phyloP scores from a whole-genome alignment of 2,113 vertebrate species.

The Apus apus region DNA sequence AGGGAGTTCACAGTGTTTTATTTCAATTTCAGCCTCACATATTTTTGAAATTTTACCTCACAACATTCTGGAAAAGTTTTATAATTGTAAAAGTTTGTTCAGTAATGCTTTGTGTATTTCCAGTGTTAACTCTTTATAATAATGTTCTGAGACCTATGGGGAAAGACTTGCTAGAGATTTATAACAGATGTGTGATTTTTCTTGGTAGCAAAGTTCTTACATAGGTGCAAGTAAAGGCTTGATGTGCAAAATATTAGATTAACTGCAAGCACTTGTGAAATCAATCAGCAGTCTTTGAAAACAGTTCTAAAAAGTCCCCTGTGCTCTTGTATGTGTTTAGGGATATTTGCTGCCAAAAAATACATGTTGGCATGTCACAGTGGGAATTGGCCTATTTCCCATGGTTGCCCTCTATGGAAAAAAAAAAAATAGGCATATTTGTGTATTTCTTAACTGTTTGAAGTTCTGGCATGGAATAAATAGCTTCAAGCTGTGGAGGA shows the following conservation, averaged over 20 bases:
- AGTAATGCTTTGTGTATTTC: background rate
- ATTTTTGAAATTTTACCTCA: background rate
- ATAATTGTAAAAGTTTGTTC: background rate
- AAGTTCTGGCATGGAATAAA: background rate
- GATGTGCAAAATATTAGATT: background rate
- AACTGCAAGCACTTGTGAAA: background rate
- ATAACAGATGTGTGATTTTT: background rate
- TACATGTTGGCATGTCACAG: background rate
- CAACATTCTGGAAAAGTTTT: background rate
- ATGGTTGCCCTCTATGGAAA: background rate
- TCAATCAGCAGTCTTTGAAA: background rate
- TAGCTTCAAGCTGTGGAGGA: background rate
- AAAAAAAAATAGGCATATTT: background rate
- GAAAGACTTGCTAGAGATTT: background rate
- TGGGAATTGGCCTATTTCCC: background rate
- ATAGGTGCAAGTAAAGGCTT: background rate
- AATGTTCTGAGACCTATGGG: background rate
- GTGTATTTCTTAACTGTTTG: background rate
- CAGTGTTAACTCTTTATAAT: background rate
- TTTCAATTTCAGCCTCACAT: background rate
- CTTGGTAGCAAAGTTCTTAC: background rate
- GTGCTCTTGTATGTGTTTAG: background rate
- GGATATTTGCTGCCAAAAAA: background rate
- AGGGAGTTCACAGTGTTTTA: background rate
- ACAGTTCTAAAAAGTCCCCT: no score